Evolutionary conservation across 2,888 invertebrate genomes (phyloP), one percentile per base, ranked within the genome.

Genomic region (Cheilosia vulpina): DNA sequence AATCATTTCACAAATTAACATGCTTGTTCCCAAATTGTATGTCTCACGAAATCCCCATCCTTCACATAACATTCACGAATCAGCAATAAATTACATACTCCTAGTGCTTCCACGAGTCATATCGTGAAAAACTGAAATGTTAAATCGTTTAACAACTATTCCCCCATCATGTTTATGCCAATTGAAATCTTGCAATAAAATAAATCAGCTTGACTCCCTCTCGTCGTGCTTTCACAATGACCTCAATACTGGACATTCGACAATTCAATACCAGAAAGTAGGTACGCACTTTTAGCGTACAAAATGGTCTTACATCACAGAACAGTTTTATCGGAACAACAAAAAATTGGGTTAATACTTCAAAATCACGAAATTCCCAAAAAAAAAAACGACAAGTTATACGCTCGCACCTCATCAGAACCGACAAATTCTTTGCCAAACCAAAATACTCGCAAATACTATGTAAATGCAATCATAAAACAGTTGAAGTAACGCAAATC

Each of bases 401-500:
- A n/a, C 58, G 9, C 45, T 72, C 65, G 34, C 78, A 53, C 43
- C 27, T 41, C 45, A 50, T 68, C 43, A 31, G 19, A 17, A 57
- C 11, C 11, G n/a, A 24, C 2, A 19, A 72, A 66, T 34, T 38
- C 24, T 11, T 63, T 13, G 41, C 19, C 9, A 38, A 41, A 27
- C 68, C 24, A 57, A 57, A 57, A 76, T 24, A 55, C 52, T 24
- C 13, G 21, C 21, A 17, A 4, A 24, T 13, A 24, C 19, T 47
- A 71, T 58, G 55, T 21, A 66, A 71, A 62, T 76, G 80, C 76
- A 76, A 80, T 76, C 53, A 72, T 72, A 72, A 85, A 80, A 63
- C 17, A 17, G 62, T 43, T 57, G 68, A 57, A 75, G 69, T 65
- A 68, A 80, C 57, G 65, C 72, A 76, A 85, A 76, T 63, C 72